Conservation (phyloP, 2,113 vertebrate species). For the Paradisaea rubra region DNA sequence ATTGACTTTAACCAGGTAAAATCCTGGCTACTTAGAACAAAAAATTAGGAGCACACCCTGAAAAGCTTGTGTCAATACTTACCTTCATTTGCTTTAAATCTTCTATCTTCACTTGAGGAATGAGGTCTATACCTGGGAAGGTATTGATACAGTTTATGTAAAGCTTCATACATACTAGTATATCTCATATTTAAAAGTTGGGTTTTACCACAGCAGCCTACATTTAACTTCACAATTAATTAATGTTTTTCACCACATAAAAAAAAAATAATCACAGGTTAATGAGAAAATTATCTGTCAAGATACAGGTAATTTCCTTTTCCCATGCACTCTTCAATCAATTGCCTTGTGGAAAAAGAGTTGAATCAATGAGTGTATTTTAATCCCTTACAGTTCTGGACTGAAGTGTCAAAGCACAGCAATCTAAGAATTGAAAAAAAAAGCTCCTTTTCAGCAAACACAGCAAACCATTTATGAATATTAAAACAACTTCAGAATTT, state of each 20-base stretch:
- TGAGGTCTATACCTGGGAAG: slow-evolving; percentile 80
- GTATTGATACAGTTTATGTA: not conserved
- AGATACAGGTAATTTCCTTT: not conserved
- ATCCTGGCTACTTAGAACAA: not conserved
- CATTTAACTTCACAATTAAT: not conserved
- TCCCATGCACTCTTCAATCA: not conserved
- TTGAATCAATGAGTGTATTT: not conserved
- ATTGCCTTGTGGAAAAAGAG: not conserved
- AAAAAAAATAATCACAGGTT: not conserved
- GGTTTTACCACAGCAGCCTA: not conserved
- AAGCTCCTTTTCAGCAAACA: not conserved
- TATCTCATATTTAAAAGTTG: not conserved
- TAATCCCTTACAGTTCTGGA: not conserved
- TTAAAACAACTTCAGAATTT: not conserved
- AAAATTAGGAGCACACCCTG: not conserved
- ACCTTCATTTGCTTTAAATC: slow-evolving; percentile 99
- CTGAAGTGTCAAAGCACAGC: not conserved
- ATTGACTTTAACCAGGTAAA: not conserved
- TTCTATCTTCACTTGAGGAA: slow-evolving; percentile 94
- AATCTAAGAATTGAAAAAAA: not conserved
- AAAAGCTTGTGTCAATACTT: slow-evolving; percentile 7
- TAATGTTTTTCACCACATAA: not conserved
- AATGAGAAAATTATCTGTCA: not conserved
- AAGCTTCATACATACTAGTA: not conserved
- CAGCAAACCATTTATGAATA: not conserved